phyloP scores from a whole-genome alignment of 2,888 invertebrate genomes.

The Xiphydria camelus region DNA sequence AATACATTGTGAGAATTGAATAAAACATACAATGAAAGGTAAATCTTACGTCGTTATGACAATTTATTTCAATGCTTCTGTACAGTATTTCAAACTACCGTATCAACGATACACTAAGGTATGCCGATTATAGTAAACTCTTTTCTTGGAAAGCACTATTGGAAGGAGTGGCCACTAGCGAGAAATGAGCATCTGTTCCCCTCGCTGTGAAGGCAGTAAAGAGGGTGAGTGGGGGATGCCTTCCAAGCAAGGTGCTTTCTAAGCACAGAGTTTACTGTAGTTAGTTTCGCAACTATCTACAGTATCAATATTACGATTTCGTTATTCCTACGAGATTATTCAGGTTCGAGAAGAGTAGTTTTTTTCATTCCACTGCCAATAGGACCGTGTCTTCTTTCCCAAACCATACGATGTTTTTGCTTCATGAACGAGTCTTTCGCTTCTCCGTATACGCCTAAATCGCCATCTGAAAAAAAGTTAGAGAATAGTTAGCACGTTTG shows the following conservation, averaged over 20 bases:
- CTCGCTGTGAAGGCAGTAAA: no score
- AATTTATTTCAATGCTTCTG: neutral
- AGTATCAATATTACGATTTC: constrained; percentile 22
- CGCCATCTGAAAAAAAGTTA: constrained; percentile 75
- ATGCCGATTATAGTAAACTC: no score
- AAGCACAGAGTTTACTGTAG: neutral
- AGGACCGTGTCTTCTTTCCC: constrained; percentile 92
- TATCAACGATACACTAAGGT: no score
- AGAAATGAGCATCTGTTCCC: no score
- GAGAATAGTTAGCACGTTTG: constrained; percentile 3
- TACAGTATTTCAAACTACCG: no score
- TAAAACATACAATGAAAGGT: no score
- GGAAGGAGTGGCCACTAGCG: no score
- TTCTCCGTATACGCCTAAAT: constrained; percentile 76
- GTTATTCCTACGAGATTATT: constrained; percentile 16
- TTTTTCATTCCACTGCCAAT: constrained; percentile 69
- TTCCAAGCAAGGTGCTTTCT: no score
- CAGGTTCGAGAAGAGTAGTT: no score
- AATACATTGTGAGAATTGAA: no score
- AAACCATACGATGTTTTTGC: constrained; percentile 97
- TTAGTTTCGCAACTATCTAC: constrained; percentile 19
- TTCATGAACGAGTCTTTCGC: constrained; percentile 88
- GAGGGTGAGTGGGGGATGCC: no score
- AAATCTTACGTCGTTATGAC: neutral
- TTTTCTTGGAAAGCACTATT: no score